Evolutionary conservation across 2,888 invertebrate species (phyloP).

Genomic region (Ophion obscuratus): DNA sequence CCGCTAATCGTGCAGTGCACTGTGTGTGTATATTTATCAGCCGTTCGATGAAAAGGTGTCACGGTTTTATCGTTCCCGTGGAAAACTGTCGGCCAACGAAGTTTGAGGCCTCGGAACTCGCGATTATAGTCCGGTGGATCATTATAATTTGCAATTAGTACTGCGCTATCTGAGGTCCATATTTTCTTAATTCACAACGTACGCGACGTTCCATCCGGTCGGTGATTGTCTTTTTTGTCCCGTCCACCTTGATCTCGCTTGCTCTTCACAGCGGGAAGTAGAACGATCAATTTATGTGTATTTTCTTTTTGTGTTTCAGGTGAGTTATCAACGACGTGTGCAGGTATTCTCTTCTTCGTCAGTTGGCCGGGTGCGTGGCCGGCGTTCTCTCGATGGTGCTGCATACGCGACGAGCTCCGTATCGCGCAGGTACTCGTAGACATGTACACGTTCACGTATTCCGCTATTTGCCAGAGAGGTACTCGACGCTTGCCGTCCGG

Average conservation of each 20-base stretch:
- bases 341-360: not conserved
- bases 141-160: not conserved
- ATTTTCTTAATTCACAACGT: not conserved
- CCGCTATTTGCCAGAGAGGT: not conserved
- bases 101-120: not conserved
- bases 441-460: not conserved
- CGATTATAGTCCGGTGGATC: not conserved
- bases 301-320: not conserved
- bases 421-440: not conserved
- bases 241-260: not conserved
- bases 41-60: not conserved
- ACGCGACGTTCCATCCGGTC: too few species aligned
- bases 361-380: not conserved
- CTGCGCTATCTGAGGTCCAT: not conserved
- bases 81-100: not conserved
- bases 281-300: not conserved
- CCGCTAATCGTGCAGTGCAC: slow-evolving; percentile 10
- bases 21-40: not conserved
- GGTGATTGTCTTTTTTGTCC: not conserved
- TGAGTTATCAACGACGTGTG: not conserved
- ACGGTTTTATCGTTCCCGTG: not conserved
- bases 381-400: not conserved
- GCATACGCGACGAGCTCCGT: not conserved
- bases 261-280: not conserved
- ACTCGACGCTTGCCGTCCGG: too few species aligned